Conservation (phyloP, 2,113 vertebrate species). For the Progne subis region DNA sequence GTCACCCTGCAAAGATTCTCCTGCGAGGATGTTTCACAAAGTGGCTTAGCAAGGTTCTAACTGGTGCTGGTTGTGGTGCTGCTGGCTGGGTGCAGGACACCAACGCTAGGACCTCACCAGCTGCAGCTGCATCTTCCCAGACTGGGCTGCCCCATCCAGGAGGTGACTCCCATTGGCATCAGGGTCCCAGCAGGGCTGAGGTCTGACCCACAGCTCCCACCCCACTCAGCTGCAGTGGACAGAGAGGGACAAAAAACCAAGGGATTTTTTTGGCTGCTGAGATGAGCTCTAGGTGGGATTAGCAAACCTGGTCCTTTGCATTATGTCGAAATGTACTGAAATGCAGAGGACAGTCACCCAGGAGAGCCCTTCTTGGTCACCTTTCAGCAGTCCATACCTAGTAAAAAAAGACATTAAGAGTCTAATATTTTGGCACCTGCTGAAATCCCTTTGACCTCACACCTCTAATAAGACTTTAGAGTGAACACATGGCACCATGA, state of each 20-base stretch:
- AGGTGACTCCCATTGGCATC: neutral
- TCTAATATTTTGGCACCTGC: neutral
- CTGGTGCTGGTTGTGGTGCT: fast-evolving
- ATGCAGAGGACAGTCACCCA: neutral
- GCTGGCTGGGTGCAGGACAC: neutral
- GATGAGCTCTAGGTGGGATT: neutral
- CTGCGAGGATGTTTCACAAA: neutral
- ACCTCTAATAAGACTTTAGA: neutral
- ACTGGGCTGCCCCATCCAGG: fast-evolving
- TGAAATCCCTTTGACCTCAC: neutral
- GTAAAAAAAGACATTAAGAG: neutral
- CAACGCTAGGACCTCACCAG: neutral
- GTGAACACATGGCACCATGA: neutral
- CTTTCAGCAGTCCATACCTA: neutral
- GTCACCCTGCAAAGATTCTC: neutral
- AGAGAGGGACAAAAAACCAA: neutral
- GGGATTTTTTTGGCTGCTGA: neutral
- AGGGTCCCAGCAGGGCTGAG: neutral
- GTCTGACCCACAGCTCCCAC: neutral
- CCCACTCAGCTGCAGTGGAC: neutral
- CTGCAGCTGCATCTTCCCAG: neutral
- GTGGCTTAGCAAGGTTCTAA: neutral
- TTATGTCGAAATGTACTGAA: neutral
- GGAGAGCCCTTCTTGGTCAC: neutral
- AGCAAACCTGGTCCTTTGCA: neutral